Base-by-base conservation (phyloP, 2,888 invertebrate species). In the Pomacea canaliculata region DNA sequence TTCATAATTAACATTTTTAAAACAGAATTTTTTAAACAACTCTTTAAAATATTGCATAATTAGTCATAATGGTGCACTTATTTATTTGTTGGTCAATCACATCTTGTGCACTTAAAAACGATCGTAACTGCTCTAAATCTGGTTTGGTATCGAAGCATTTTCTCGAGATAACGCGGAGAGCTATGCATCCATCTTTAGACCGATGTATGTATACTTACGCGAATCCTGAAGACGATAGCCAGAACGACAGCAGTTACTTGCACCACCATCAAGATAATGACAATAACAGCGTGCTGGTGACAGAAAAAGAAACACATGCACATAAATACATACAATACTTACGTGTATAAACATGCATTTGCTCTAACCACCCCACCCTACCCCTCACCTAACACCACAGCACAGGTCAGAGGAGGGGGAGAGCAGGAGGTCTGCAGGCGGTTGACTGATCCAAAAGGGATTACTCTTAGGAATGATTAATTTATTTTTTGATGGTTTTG, bases 201-300 rank as follows among this genome's bases (percentile, higher is more conserved):
- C 19, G 51, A 19, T 49, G 23, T 23, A 23, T 0, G 23, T 23
- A 12, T 37, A 73, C 73, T 73, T 46, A 73, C 73, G 56, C 59
- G 66, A 46, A 67, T 19, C 19, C 59, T 73, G 67, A 73, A 73
- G 73, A 66, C 48, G 3, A 73, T 46, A 27, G 73, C 73, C 67
- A 73, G 67, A 46, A 73, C 56, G 49, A 73, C 56, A n/a, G 73
- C 59, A 5, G 59, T 67, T 16, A 59, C 27, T 59, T 73, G 66
- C 56, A 73, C 19, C 19, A 59, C 73, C 73, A 73, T 51, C 66
- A 73, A 67, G 2, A 59, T 51, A 1, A 67, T 19, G 37, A 73
- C 37, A 46, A 73, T 12, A 13, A 66, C 66, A 18, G 37, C 23
- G 59, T 67, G 67, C 73, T 73, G 73, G 13, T 27, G 46, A 18